Evolutionary conservation across 2,797 vertebrate species (phyloP).

Genomic region (Sarcophilus harrisii): DNA sequence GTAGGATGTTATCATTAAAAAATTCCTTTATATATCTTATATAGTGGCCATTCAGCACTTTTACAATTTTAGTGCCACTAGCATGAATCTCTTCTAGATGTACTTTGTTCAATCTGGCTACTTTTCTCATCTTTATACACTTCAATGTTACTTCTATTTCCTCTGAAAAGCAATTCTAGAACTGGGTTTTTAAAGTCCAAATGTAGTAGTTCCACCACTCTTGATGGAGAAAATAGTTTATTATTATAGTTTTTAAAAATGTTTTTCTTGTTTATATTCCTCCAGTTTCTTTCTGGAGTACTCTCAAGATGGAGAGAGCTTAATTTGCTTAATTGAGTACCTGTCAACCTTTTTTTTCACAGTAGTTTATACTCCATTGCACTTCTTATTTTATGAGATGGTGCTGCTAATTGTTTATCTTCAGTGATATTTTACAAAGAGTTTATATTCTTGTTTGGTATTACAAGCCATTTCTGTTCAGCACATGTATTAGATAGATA

Average conservation of each 20-base stretch:
- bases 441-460: neutral
- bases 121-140: neutral
- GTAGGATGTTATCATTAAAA: no score
- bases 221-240: neutral
- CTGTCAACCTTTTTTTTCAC: neutral
- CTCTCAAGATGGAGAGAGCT: neutral
- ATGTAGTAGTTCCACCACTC: neutral
- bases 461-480: neutral
- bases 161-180: neutral
- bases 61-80: neutral
- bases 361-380: neutral
- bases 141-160: neutral
- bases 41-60: neutral
- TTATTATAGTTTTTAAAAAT: neutral
- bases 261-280: neutral
- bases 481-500: neutral
- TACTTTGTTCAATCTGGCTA: neutral
- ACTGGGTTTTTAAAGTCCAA: neutral
- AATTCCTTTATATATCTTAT: neutral
- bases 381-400: neutral
- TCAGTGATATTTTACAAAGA: neutral
- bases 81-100: neutral
- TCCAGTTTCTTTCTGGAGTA: neutral
- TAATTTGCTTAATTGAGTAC: neutral
- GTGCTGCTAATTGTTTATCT: neutral